Evolutionary conservation across 2,797 vertebrate genomes (phyloP).

Genomic region (Coreius guichenoti): DNA sequence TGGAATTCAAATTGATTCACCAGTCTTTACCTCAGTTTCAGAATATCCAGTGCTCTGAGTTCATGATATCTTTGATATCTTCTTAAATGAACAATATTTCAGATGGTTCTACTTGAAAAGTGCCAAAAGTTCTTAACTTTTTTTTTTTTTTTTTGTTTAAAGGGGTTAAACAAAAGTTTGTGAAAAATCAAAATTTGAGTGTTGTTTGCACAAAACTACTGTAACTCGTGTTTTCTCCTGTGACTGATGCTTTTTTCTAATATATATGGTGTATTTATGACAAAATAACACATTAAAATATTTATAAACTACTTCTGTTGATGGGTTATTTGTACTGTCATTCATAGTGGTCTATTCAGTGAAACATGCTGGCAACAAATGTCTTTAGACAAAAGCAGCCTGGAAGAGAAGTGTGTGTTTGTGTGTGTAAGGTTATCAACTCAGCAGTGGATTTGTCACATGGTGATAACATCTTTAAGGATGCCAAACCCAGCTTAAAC

Average conservation of each 20-base stretch:
- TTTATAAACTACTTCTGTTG: conserved; percentile 71
- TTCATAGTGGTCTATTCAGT: conserved; percentile 7
- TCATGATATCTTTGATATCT: conserved; percentile 45
- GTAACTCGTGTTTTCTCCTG: conserved; percentile 96
- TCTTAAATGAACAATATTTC: conserved; percentile 53
- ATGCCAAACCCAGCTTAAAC: conserved; percentile 59
- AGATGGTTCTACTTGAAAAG: conserved; percentile 74
- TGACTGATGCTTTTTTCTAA: conserved; percentile 93
- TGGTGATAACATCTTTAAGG: conserved; percentile 61
- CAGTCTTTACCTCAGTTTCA: conserved; percentile 57
- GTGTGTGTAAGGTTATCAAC: conserved; percentile 51
- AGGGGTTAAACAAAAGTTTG: conserved; percentile 63
- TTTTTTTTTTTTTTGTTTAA: conserved; percentile 70
- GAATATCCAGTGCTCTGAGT: conserved; percentile 50
- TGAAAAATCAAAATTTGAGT: conserved; percentile 67
- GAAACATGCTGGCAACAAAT: not conserved
- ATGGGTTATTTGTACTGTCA: conserved; percentile 57
- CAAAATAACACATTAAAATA: conserved; percentile 87
- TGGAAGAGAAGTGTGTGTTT: conserved; percentile 37
- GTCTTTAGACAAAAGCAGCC: not conserved
- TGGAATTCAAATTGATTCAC: conserved; percentile 26
- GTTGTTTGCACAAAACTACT: conserved; percentile 91
- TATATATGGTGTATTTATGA: conserved; percentile 91
- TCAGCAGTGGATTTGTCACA: conserved; percentile 62
- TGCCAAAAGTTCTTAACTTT: conserved; percentile 84